phyloP scores from a whole-genome alignment of 2,113 vertebrate genomes.

The Cichladusa arquata region DNA sequence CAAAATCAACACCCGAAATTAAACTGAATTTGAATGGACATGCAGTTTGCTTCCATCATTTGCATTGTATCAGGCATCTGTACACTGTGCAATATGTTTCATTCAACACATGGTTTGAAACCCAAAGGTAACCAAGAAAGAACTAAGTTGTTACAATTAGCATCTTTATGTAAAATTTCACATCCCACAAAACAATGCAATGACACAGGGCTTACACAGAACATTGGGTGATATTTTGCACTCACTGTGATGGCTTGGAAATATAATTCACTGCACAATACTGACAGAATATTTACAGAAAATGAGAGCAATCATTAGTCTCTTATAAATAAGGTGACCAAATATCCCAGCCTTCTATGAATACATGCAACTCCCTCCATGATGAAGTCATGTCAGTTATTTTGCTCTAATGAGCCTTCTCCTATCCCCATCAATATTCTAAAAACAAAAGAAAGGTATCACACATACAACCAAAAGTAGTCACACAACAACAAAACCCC shows the following conservation, averaged over 20 bases:
- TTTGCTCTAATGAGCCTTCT: slow-evolving; percentile 18
- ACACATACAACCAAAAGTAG: not conserved
- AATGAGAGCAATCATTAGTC: slow-evolving; percentile 33
- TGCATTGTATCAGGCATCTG: slow-evolving; percentile 36
- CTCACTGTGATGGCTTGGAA: slow-evolving; percentile 26
- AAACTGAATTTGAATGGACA: not conserved
- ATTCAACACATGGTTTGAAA: slow-evolving; percentile 50
- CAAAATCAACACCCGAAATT: slow-evolving; percentile 16
- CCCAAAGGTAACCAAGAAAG: slow-evolving; percentile 30
- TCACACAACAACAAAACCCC: not conserved
- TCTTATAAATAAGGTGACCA: slow-evolving; percentile 70
- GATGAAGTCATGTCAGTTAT: not conserved
- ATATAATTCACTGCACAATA: slow-evolving; percentile 63
- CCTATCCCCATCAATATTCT: not conserved
- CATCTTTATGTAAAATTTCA: slow-evolving; percentile 58
- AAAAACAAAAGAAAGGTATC: not conserved
- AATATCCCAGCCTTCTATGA: slow-evolving; percentile 4
- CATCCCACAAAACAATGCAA: slow-evolving; percentile 54
- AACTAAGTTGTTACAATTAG: slow-evolving; percentile 16
- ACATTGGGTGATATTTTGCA: slow-evolving; percentile 45
- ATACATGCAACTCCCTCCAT: not conserved
- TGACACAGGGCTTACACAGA: slow-evolving; percentile 47
- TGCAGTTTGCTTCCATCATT: slow-evolving; percentile 40
- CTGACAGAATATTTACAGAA: slow-evolving; percentile 58
- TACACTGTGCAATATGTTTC: slow-evolving; percentile 24